Evolutionary conservation across 2,888 invertebrate genomes (phyloP).

Genomic region (Drosophila neoperkinsi): DNA sequence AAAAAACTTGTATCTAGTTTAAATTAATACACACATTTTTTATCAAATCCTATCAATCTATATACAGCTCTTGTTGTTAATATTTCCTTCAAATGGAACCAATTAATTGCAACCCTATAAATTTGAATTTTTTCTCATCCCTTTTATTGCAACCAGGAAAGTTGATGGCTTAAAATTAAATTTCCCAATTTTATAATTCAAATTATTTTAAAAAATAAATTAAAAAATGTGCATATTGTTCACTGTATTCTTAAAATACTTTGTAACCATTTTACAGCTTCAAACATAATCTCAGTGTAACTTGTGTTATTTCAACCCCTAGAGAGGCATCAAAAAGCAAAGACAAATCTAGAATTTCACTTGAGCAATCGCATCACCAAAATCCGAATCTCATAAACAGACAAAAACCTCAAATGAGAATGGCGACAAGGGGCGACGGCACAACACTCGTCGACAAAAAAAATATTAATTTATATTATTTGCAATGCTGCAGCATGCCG

Average conservation of each 20-base stretch:
- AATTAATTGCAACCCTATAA: neutral
- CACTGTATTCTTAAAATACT: neutral
- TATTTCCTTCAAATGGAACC: neutral
- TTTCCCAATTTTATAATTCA: neutral
- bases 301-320: constrained; percentile 37
- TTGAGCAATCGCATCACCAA: constrained; percentile 68
- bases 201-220: neutral
- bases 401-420: constrained; percentile 64
- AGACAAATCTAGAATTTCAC: constrained; percentile 53
- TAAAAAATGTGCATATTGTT: neutral
- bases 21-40: neutral
- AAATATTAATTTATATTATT: constrained; percentile 82
- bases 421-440: constrained; percentile 18
- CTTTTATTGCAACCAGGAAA: neutral
- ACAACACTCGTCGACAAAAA: constrained; percentile 38
- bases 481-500: constrained; percentile 77
- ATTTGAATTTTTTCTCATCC: neutral
- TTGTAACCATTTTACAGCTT: neutral
- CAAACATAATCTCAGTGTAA: constrained; percentile 48
- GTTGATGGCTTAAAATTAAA: neutral
- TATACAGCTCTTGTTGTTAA: neutral
- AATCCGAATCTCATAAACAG: constrained; percentile 66
- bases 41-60: neutral
- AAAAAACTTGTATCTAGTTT: neutral
- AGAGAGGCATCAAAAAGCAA: constrained; percentile 37